Conservation (phyloP, 37 sponge, comb jelly and placozoan species). For the Theonella swinhoei region DNA sequence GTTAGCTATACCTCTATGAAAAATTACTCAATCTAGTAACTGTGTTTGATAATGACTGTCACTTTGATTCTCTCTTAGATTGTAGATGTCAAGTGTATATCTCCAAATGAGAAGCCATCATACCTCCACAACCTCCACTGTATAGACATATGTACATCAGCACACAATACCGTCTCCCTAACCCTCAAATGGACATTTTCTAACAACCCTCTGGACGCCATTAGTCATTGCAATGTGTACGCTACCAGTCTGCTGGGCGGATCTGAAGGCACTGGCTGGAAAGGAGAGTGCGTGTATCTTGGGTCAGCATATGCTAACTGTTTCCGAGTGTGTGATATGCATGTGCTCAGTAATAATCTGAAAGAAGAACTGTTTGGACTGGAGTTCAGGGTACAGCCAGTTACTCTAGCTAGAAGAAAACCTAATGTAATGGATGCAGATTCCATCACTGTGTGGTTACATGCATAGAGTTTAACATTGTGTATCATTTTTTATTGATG, state of each 20-base stretch:
- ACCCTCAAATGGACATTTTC: slow-evolving; percentile 41
- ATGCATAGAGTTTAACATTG: no score
- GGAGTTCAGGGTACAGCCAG: slow-evolving; percentile 51
- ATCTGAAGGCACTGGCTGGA: slow-evolving; percentile 14
- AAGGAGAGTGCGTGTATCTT: slow-evolving; percentile 24
- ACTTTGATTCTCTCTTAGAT: slow-evolving; percentile 21
- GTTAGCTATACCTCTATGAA: no score
- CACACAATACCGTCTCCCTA: slow-evolving; percentile 19
- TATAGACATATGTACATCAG: slow-evolving; percentile 8
- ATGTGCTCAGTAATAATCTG: slow-evolving; percentile 9
- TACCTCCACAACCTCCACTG: slow-evolving; percentile 30
- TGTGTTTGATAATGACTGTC: no score
- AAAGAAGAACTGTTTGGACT: not conserved
- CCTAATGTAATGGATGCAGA: slow-evolving; percentile 14
- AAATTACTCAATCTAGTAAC: no score
- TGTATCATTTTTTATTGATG: no score
- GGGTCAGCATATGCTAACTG: slow-evolving; percentile 34
- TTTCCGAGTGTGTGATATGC: slow-evolving; percentile 11
- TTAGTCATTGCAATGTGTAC: slow-evolving; percentile 72
- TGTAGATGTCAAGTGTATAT: slow-evolving; percentile 29
- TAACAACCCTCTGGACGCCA: slow-evolving; percentile 41
- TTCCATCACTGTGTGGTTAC: no score
- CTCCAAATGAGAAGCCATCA: not conserved
- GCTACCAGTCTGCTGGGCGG: not conserved
- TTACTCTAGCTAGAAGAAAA: slow-evolving; percentile 23